Conservation (phyloP, 2,888 invertebrate species). For the Piscicola geometra region DNA sequence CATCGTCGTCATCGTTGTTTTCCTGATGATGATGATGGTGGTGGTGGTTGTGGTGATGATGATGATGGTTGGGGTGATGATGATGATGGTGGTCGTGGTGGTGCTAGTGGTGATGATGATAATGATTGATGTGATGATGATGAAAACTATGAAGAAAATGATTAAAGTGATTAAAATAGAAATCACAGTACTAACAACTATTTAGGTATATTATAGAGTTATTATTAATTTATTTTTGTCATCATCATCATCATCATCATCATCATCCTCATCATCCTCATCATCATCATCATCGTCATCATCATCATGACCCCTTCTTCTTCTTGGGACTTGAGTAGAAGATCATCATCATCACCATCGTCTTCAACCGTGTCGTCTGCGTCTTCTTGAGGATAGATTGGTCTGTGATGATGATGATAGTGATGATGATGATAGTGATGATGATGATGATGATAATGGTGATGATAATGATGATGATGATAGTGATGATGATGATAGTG, state of each 20-base stretch:
- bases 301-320: neutral
- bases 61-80: neutral
- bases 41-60: neutral
- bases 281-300: slow-evolving; percentile 63
- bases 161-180: no score
- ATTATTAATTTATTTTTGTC: slow-evolving; percentile 43
- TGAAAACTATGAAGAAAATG: slow-evolving; percentile 4
- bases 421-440: neutral
- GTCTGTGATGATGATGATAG: neutral
- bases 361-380: neutral
- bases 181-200: no score
- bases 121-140: neutral
- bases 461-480: neutral
- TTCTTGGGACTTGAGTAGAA: neutral
- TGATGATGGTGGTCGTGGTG: neutral
- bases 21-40: slow-evolving; percentile 58
- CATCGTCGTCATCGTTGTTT: slow-evolving; percentile 64
- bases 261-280: slow-evolving; percentile 59
- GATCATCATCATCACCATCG: slow-evolving; percentile 1
- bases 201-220: no score
- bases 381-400: slow-evolving; percentile 11
- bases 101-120: neutral
- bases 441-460: neutral
- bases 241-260: slow-evolving; percentile 10
- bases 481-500: neutral